Base-by-base conservation (phyloP, 2,797 vertebrate genomes). In the Rhabdomys pumilio region DNA sequence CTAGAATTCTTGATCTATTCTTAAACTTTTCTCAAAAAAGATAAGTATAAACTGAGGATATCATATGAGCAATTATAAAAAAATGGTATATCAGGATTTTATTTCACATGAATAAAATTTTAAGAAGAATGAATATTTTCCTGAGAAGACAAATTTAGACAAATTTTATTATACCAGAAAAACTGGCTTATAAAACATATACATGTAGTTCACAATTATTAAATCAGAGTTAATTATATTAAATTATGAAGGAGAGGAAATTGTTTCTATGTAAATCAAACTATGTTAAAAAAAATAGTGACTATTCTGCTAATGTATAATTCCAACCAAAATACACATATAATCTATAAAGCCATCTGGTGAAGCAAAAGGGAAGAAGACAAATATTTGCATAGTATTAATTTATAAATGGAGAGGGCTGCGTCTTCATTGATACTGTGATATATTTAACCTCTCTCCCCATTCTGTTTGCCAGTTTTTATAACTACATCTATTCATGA, bases 221-320 rank as follows among this genome's bases (percentile, higher is more conserved):
- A 47, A 89, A 44, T 34, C 44, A 59, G 8, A 9, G 17, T 24
- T 8, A 79, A 29, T 29, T 26, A 19, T 47, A 88, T 79, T 61
- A 79, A 84, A 88, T 88, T 79, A 69, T 83, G 44, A 53, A 63
- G 17, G 9, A 83, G 20, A 72, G 10, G 44, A 89, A 89, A 91
- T 65, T 24, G 47, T 61, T 34, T 41, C 3, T 83, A 72, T 77
- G 15, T 69, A 90, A 65, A 53, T 19, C 55, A 34, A 69, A 69
- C 6, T 59, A 19, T 61, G 12, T 83, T 77, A 94, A 81, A 50
- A 53, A 53, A 50, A 53, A 53, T 22, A 34, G 14, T 83, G 13
- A 91, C 69, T 79, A 26, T 6, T n/a, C 29, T 72, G 4, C 12
- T 47, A 15, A 26, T 73, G 50, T 1, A 29, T 72, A 72, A 89